Evolutionary conservation across 2,113 vertebrate species (phyloP), one percentile per base, ranked within the genome.

Genomic region (Indicator maculatus): DNA sequence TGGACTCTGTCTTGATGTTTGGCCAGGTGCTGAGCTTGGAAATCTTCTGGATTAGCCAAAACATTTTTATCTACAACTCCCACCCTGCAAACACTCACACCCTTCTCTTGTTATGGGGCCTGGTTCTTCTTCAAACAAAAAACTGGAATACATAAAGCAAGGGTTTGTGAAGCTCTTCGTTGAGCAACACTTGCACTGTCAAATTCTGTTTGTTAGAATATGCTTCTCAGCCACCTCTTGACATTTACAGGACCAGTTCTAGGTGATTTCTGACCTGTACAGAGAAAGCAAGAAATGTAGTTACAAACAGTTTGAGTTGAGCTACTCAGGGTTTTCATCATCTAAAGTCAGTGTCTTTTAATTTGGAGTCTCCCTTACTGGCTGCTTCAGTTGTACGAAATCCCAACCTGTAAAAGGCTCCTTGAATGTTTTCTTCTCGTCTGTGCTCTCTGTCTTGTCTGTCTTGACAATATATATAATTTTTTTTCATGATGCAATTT

Each of bases 21-120:
- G 33, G 63, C 84, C 91, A 91, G 82, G 89, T 94, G 89, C 82
- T 92, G 90, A 86, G 76, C 60, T 81, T 66, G 47, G 80, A 94
- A 71, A 89, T 83, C 39, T 41, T 55, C 73, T 73, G 82, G 44
- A 73, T 50, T 66, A 96, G 30, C 64, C 85, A 76, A 63, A 89
- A 76, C 28, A 39, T 73, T 89, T 91, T 28, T 31, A 86, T 81
- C 52, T 70, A 23, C 60, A 50, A 5, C 53, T 90, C 94, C 72
- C 60, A 55, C 76, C 28, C 78, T 77, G 59, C 75, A 69, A 44
- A 39, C 12, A 7, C 61, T 77, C 61, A 6, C 28, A 10, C 11
- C 0, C 16, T 71, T 33, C 50, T 63, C 16, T 18, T 41, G 16
- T 74, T 52, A 7, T 2, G 20, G 30, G 45, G n/a, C 45, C 72